Evolutionary conservation across 2,113 vertebrate genomes (phyloP).

Genomic region (Eclectus roratus): DNA sequence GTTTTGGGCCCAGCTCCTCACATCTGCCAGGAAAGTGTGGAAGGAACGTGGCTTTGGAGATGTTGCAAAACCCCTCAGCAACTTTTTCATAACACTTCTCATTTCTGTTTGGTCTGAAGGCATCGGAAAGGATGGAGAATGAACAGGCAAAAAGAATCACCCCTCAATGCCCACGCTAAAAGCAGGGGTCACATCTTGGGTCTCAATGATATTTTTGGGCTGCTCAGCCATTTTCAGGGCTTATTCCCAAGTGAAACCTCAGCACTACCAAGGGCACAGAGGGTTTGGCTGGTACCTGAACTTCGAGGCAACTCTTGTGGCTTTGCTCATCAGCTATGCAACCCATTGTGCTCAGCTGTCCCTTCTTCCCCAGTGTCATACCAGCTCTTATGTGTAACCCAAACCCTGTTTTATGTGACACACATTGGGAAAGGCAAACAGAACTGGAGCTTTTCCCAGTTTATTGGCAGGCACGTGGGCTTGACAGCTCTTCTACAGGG

Average conservation of each 20-base stretch:
- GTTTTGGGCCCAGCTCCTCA: background rate
- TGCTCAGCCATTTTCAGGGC: fast-evolving
- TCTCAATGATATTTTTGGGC: background rate
- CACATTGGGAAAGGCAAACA: background rate
- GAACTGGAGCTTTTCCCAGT: fast-evolving
- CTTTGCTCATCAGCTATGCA: background rate
- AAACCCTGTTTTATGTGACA: fast-evolving
- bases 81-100: background rate
- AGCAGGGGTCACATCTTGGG: background rate
- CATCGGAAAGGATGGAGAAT: fast-evolving
- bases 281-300: background rate
- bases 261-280: background rate
- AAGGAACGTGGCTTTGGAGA: background rate
- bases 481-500: background rate
- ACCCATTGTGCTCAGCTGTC: fast-evolving
- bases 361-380: background rate
- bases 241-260: fast-evolving
- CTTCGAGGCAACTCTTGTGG: background rate
- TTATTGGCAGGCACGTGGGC: background rate
- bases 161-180: background rate
- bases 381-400: background rate
- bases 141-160: background rate
- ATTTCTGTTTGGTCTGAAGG: background rate
- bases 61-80: background rate
- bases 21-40: background rate